Percentiles rank a stretch among this genome's conserved stretches.
phyloP scores from a whole-genome alignment of 2,113 vertebrate species.

The Bubo bubo region DNA sequence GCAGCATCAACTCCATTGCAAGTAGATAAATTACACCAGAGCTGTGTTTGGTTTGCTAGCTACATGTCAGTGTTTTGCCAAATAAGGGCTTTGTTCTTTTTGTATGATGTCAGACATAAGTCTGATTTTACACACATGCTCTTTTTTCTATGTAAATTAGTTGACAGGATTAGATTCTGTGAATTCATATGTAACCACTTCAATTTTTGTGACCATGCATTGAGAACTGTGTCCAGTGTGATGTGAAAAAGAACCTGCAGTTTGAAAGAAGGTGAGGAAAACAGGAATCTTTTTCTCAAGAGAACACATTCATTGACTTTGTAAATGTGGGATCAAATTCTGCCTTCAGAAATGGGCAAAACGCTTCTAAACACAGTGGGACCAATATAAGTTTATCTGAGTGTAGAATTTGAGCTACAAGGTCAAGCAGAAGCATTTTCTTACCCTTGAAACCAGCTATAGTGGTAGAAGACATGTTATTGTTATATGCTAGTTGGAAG shows the following conservation, averaged over 20 bases:
- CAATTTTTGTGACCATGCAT: neutral
- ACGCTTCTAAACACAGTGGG: neutral
- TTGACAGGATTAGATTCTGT: neutral
- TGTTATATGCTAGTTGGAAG: neutral
- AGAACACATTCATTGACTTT: neutral
- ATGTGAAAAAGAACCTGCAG: neutral
- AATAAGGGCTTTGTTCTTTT: conserved; percentile 7
- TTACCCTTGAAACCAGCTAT: neutral
- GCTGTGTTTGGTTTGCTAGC: conserved; percentile 47
- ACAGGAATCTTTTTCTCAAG: neutral
- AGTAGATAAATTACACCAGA: neutral
- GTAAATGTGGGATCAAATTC: neutral
- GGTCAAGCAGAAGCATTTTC: neutral
- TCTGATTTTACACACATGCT: neutral
- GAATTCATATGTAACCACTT: neutral
- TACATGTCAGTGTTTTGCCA: conserved; percentile 63
- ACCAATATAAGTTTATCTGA: neutral
- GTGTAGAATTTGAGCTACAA: neutral
- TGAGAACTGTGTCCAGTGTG: neutral
- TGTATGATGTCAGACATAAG: neutral
- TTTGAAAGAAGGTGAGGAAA: neutral
- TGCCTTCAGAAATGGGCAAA: neutral
- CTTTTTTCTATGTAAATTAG: neutral
- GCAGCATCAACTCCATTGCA: neutral
- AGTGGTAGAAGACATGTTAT: neutral